Evolutionary conservation across 2,888 invertebrate species (phyloP).

Genomic region (Parnassius smintheus): DNA sequence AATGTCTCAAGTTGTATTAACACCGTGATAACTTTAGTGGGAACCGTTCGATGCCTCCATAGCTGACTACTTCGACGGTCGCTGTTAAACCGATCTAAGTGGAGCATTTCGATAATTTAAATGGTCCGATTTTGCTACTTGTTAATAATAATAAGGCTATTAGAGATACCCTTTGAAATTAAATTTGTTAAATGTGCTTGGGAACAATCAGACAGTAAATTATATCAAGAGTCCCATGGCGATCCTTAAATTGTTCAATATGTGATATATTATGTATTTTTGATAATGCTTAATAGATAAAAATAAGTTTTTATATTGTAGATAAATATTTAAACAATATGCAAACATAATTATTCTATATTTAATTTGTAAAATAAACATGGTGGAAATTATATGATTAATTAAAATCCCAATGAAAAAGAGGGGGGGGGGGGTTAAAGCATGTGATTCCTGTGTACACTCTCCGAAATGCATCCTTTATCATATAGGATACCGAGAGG

Average conservation of each 20-base stretch:
- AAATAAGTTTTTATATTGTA: too few species aligned
- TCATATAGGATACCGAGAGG: too few species aligned
- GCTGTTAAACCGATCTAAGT: slow-evolving; percentile 61
- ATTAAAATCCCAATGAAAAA: too few species aligned
- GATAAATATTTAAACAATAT: too few species aligned
- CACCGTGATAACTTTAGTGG: slow-evolving; percentile 68
- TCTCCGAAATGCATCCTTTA: too few species aligned
- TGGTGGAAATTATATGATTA: too few species aligned
- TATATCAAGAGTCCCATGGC: slow-evolving; percentile 47
- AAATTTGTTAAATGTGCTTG: slow-evolving; percentile 56
- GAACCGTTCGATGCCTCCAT: slow-evolving; percentile 40
- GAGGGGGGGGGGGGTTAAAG: too few species aligned
- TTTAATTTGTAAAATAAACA: too few species aligned
- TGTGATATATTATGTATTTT: too few species aligned
- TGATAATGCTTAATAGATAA: too few species aligned
- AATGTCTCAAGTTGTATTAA: slow-evolving; percentile 73
- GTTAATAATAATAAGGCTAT: slow-evolving; percentile 57
- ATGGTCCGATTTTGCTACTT: slow-evolving; percentile 56
- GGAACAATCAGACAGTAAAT: slow-evolving; percentile 64
- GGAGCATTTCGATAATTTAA: slow-evolving; percentile 72
- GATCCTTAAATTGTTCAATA: slow-evolving; percentile 7
- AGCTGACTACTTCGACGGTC: slow-evolving; percentile 50
- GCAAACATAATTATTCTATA: too few species aligned
- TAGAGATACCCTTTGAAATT: slow-evolving; percentile 61
- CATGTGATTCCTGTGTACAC: too few species aligned